These are phyloP conservation scores for Irena cyanogastra DNA, from an alignment of 2,113 vertebrate genomes.

Conservation along the genomic window DNA sequence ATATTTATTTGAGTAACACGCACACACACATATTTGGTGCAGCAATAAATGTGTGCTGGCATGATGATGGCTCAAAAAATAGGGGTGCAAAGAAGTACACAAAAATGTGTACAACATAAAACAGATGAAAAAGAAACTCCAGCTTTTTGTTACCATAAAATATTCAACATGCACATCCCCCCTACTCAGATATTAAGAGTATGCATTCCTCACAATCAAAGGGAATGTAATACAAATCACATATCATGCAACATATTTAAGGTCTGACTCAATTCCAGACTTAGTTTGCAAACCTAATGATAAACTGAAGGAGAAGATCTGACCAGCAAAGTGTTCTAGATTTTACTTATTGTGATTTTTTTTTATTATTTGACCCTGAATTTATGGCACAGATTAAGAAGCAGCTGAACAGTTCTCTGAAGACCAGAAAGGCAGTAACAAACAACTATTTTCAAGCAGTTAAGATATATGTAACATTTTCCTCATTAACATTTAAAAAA, in stretches of 20 bases:
- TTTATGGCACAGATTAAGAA: neutral
- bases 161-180: neutral
- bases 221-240: neutral
- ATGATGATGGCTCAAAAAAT: conserved; percentile 35
- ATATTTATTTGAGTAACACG: neutral
- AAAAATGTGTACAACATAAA: conserved; percentile 40
- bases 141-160: conserved; percentile 22
- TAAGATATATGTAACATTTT: neutral
- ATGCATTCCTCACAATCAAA: neutral
- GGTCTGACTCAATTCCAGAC: neutral
- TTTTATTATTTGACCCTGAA: neutral
- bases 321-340: neutral
- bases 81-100: conserved; percentile 26
- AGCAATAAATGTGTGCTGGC: conserved; percentile 9
- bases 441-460: neutral
- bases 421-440: neutral
- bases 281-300: neutral
- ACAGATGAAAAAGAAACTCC: conserved; percentile 24
- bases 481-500: neutral
- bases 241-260: neutral
- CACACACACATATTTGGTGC: conserved; percentile 9
- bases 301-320: neutral
- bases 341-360: neutral
- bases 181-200: neutral
- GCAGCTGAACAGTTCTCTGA: neutral